Conservation (phyloP, 2,113 vertebrate genomes). For the Xenopus laevis region DNA sequence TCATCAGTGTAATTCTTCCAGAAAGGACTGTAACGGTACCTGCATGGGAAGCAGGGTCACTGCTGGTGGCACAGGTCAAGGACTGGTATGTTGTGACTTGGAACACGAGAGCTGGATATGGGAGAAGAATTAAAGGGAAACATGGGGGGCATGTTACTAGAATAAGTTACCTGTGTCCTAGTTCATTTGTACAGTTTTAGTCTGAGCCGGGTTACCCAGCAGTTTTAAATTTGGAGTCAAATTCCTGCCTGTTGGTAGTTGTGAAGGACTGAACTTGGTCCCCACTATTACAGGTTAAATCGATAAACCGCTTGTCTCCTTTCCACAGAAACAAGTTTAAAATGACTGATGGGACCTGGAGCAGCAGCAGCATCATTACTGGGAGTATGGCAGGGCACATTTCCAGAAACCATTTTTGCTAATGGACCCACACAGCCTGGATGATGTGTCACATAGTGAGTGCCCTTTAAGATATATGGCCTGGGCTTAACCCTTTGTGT, state of each 20-base stretch:
- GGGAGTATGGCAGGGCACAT: neutral
- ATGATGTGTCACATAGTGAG: neutral
- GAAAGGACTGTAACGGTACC: too few species aligned
- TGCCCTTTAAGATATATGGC: constrained; percentile 4
- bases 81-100: too few species aligned
- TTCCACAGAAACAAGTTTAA: constrained; percentile 5
- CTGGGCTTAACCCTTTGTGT: constrained; percentile 9
- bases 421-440: constrained; percentile 3
- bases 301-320: constrained; percentile 17
- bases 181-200: too few species aligned
- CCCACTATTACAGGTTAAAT: constrained; percentile 7
- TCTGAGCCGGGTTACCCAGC: too few species aligned
- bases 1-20: too few species aligned
- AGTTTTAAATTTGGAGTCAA: neutral
- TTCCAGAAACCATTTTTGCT: constrained; percentile 2
- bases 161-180: too few species aligned
- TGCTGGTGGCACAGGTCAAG: too few species aligned
- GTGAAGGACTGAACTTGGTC: neutral
- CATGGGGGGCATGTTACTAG: too few species aligned
- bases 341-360: neutral
- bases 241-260: neutral
- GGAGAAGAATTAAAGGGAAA: too few species aligned
- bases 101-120: too few species aligned
- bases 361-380: constrained; percentile 10
- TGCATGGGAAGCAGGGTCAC: too few species aligned